Conservation (phyloP, 2,888 invertebrate genomes). For the Capitulum mitella region DNA sequence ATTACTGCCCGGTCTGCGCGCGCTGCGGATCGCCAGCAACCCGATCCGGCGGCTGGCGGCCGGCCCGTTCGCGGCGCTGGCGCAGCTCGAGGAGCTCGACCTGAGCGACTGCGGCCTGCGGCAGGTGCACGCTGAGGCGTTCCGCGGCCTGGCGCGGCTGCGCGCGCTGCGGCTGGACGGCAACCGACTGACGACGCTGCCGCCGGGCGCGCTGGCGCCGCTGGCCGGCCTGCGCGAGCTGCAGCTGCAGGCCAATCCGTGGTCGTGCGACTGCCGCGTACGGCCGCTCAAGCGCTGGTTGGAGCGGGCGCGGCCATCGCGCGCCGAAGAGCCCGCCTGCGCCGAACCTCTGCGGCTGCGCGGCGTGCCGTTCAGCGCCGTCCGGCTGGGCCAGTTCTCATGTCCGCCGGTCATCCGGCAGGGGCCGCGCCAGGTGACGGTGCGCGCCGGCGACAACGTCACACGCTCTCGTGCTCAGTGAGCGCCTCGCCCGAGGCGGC, state of each 20-base stretch:
- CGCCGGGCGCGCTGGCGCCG: slow-evolving; percentile 60
- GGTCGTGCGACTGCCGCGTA: slow-evolving; percentile 72
- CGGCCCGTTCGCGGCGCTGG: slow-evolving; percentile 51
- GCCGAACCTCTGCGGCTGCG: slow-evolving; percentile 35
- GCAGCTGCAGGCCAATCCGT: slow-evolving; percentile 68
- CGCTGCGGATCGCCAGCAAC: slow-evolving; percentile 65
- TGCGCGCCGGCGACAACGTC: slow-evolving; percentile 63
- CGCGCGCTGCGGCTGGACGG: slow-evolving; percentile 70
- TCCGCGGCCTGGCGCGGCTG: slow-evolving; percentile 63
- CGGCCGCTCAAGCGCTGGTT: slow-evolving; percentile 52
- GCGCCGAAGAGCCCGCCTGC: slow-evolving; percentile 38
- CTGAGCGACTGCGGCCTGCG: slow-evolving; percentile 63
- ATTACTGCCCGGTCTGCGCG: slow-evolving; percentile 71
- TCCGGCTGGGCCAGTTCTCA: slow-evolving; percentile 62
- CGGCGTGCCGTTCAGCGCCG: neutral
- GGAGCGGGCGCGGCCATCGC: slow-evolving; percentile 37
- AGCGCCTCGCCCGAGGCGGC: slow-evolving; percentile 63
- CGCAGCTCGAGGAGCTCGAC: slow-evolving; percentile 63
- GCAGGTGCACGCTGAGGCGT: slow-evolving; percentile 61
- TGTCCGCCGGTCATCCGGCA: slow-evolving; percentile 61
- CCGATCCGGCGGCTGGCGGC: slow-evolving; percentile 62
- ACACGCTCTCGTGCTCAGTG: slow-evolving; percentile 63
- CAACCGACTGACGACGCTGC: slow-evolving; percentile 60
- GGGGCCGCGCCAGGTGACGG: slow-evolving; percentile 47
- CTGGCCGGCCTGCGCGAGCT: slow-evolving; percentile 63